Evolutionary conservation across 2,113 vertebrate species (phyloP).

Genomic region (Scytalopus superciliaris): DNA sequence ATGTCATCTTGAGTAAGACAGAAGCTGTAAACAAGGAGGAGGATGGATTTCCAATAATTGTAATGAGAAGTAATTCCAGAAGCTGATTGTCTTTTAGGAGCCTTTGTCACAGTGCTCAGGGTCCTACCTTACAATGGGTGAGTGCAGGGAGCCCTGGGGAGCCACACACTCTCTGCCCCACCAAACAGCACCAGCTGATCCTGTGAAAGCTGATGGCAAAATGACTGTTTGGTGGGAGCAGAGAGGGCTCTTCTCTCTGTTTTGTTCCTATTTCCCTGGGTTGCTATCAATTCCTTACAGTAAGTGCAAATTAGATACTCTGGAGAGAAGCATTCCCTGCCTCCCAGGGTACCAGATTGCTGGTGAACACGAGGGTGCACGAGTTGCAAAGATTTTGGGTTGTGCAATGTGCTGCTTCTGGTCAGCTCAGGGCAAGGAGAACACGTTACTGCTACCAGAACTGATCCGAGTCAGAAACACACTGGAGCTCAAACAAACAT

Average conservation of each 20-base stretch:
- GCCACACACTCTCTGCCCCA: neutral
- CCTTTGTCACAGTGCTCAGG: conserved; percentile 7
- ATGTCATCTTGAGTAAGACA: neutral
- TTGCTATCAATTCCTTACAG: neutral
- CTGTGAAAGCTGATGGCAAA: neutral
- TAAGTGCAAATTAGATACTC: conserved; percentile 36
- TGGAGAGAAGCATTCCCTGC: neutral
- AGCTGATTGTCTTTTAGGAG: neutral
- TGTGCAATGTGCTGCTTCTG: conserved; percentile 35
- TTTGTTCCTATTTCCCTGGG: neutral
- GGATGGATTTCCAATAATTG: neutral
- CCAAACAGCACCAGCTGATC: neutral
- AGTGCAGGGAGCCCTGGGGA: neutral
- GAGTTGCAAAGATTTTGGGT: neutral
- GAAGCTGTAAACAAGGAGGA: neutral
- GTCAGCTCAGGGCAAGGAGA: conserved; percentile 45
- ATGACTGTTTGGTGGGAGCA: neutral
- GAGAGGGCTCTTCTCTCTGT: neutral
- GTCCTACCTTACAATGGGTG: neutral
- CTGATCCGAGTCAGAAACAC: neutral
- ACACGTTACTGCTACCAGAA: neutral
- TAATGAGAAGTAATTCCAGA: neutral
- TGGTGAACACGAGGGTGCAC: neutral
- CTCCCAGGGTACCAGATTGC: neutral
- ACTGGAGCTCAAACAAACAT: neutral